Evolutionary conservation across 2,113 vertebrate species (phyloP), one percentile per base, ranked within the genome.

Genomic region (Diphyllodes magnificus): DNA sequence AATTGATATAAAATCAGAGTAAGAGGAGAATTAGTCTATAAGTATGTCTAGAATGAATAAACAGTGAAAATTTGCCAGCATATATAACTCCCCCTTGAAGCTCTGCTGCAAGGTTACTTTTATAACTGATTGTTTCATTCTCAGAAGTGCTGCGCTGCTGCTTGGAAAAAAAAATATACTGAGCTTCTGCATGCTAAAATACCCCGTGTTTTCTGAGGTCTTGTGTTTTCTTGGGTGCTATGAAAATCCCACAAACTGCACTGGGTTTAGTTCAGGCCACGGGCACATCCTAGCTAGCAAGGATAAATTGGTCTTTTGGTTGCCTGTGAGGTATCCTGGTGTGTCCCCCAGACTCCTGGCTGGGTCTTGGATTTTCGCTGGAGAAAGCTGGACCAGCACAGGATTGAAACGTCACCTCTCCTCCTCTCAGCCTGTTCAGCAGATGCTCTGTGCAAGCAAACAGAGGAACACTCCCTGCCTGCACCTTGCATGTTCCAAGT

Each of bases 31-130:
- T 95, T 94, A 96, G 90, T 90, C 92, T 96, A 54, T 95, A 95
- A 96, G 93, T 95, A 96, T 90, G 92, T 90, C 92, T 95, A 94
- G 96, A 96, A 97, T 96, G 92, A 96, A 96, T 96, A 97, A 97
- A 95, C 93, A 95, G 92, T 37, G 79, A 96, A 93, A 94, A 96
- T 94, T 92, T 90, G 65, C 92, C 4, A 15, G 95, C 93, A 75
- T 94, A 88, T 92, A 86, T 93, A 97, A 95, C 88, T 88, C 95
- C 88, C 92, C 94, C 90, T 96, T 92, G 94, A 95, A 93, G 92
- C 92, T 92, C 71, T 94, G 86, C 92, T 96, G 92, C 96, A 96
- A 96, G 93, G 94, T 96, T 97, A 96, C 85, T 92, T 95, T 92
- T 92, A 64, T 95, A 95, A 94, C 90, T 97, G 94, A 95, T 96